Evolutionary conservation across 2,797 vertebrate species (phyloP).

Genomic region (Coregonus sp.): DNA sequence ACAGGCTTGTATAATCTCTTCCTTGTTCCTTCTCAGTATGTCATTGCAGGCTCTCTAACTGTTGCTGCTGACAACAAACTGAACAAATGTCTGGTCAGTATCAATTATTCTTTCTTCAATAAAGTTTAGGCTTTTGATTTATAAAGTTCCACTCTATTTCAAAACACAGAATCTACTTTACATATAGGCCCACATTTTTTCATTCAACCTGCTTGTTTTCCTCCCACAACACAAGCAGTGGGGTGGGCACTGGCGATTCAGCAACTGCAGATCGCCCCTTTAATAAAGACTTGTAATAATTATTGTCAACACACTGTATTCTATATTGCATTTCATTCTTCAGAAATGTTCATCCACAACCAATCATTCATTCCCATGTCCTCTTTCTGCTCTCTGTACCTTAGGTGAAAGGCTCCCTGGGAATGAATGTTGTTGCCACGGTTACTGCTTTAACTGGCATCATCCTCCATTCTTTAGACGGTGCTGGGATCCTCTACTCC

Average conservation of each 20-base stretch:
- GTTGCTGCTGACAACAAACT: constrained; percentile 6
- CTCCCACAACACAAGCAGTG: background rate
- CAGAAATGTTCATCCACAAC: too few relatives aligned
- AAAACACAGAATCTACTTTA: background rate
- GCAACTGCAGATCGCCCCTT: background rate
- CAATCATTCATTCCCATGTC: background rate
- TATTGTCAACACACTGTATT: background rate
- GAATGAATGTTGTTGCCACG: too few relatives aligned
- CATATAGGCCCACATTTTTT: background rate
- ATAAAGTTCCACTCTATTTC: background rate
- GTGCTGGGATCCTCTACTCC: too few relatives aligned
- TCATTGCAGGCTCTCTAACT: constrained; percentile 19
- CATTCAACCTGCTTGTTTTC: background rate
- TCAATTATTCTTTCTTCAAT: background rate
- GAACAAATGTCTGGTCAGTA: constrained; percentile 13
- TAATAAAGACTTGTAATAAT: background rate
- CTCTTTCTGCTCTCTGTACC: too few relatives aligned
- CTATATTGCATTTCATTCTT: background rate
- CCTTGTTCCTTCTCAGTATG: constrained; percentile 10
- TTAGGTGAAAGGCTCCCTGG: too few relatives aligned
- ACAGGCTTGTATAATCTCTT: background rate
- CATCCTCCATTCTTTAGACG: too few relatives aligned
- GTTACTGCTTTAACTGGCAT: too few relatives aligned
- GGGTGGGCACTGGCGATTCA: background rate
- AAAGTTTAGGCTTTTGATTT: background rate